These are phyloP conservation scores for Mastomys coucha DNA, from an alignment of 2,113 vertebrate species.

Conservation along the genomic window DNA sequence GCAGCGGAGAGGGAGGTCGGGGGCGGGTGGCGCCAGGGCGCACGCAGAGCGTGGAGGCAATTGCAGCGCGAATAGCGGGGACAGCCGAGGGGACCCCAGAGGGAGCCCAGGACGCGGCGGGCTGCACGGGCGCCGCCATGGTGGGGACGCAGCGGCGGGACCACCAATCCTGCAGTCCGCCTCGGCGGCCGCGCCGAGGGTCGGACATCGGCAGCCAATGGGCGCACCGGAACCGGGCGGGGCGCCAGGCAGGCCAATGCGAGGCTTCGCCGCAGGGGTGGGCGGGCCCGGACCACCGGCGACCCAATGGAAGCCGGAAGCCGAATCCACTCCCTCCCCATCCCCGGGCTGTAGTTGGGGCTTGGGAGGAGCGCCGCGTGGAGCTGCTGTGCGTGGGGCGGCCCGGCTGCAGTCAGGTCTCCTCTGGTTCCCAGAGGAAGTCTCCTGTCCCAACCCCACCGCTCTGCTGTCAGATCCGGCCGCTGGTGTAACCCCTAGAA, in stretches of 20 bases:
- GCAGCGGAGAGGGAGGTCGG: slow-evolving; percentile 66
- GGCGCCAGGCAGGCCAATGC: slow-evolving; percentile 65
- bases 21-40: slow-evolving; percentile 59
- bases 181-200: slow-evolving; percentile 54
- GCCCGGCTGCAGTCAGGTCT: neutral
- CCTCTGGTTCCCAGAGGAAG: neutral
- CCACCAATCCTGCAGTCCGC: slow-evolving; percentile 72
- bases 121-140: slow-evolving; percentile 78
- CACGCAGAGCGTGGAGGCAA: slow-evolving; percentile 37
- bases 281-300: neutral
- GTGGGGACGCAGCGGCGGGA: slow-evolving; percentile 76
- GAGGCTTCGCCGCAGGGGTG: neutral
- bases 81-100: slow-evolving; percentile 62
- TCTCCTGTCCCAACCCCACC: no score
- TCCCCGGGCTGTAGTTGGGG: no score
- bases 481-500: no score
- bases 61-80: slow-evolving; percentile 13
- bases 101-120: slow-evolving; percentile 67
- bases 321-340: neutral
- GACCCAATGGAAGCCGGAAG: neutral
- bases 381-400: accelerated
- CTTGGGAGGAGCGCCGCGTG: neutral
- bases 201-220: slow-evolving; percentile 57
- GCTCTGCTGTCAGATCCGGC: neutral
- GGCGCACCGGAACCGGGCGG: slow-evolving; percentile 44